These are phyloP conservation scores for Psittacara wagleri DNA, from an alignment of 2,113 vertebrate species.

Conservation along the genomic window DNA sequence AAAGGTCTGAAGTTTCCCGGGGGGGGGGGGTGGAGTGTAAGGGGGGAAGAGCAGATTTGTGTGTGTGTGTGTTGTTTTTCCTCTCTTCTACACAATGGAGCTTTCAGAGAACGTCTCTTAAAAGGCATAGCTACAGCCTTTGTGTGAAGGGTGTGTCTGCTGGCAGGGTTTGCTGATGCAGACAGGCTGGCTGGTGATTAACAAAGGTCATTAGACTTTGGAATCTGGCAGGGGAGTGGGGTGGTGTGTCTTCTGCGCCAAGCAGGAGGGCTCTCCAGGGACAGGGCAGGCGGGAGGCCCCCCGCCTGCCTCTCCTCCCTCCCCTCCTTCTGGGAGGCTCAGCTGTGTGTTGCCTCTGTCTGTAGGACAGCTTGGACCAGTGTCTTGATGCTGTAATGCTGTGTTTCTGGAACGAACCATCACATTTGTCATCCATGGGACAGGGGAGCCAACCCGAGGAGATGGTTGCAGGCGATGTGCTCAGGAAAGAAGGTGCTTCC, in stretches of 20 bases:
- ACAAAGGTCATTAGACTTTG: slow-evolving; percentile 99
- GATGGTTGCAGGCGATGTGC: slow-evolving; percentile 51
- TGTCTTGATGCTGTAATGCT: slow-evolving; percentile 15
- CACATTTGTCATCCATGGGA: slow-evolving; percentile 53
- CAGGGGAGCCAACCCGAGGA: slow-evolving; percentile 62
- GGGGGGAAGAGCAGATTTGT: not conserved
- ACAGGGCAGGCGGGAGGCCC: slow-evolving; percentile 72
- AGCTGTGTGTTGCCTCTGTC: slow-evolving; percentile 35
- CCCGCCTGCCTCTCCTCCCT: not conserved
- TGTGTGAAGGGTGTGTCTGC: slow-evolving; percentile 93
- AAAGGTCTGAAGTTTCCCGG: too few species aligned
- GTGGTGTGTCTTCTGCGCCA: slow-evolving; percentile 86
- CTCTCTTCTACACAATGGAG: slow-evolving; percentile 75
- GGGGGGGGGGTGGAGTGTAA: not conserved
- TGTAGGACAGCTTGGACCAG: slow-evolving; percentile 61
- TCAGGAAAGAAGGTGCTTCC: slow-evolving; percentile 54
- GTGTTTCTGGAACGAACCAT: slow-evolving; percentile 1
- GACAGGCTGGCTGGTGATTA: slow-evolving; percentile 97
- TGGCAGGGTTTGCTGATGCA: slow-evolving; percentile 89
- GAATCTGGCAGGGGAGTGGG: slow-evolving; percentile 90
- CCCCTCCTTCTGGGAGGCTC: slow-evolving; percentile 17
- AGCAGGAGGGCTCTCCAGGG: slow-evolving; percentile 83
- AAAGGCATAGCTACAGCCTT: slow-evolving; percentile 90
- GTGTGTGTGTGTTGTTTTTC: slow-evolving; percentile 6
- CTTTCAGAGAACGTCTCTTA: slow-evolving; percentile 83